Evolutionary conservation across 1,140 invertebrate species (phyloP), one percentile per base, ranked within the genome.

Genomic region (Pseudomyrmex dendroicus): DNA sequence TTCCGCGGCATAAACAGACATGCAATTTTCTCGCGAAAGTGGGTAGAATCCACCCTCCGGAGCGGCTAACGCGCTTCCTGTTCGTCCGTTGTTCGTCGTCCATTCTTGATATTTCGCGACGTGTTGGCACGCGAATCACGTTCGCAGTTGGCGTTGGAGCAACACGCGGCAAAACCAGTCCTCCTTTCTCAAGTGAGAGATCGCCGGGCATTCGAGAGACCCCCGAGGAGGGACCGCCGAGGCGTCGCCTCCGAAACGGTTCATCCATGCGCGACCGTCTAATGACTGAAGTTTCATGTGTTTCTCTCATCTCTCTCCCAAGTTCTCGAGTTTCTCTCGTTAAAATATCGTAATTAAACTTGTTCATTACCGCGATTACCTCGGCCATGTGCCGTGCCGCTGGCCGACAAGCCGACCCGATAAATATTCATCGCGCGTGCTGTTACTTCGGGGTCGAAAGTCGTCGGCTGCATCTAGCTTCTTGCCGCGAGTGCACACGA

Each of bases 331-430:
- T 46, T 22, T 50, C 12, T 46, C 57, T 77, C 68, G 57, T 73
- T 87, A 73, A 90, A 89, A 90, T 89, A 89, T 90, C 84, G 87
- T 87, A 84, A 90, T 90, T 90, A 90, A 90, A 90, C 87, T 90
- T 90, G 90, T 90, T 90, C 84, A 44, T 80, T 78, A 50, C 35
- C 22, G 62, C 59, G 5, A 83, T 64, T 25, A 63, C 50, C 46
- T 10, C 20, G 35, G 48, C 76, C 70, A 74, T 35, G 35, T 35
- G 35, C 35, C 61, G 57, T 73, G 63, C 64, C 0, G 52, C 66
- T 54, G 82, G 73, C 70, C 77, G 73, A 73, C 83, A n/a, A 25
- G 25, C n/a, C 54, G 22, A 59, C 72, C 4, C 68, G 78, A 91
- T 91, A 90, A 91, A 91, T 91, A 91, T 91, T 91, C 90, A 91